Percentiles rank a stretch among this genome's conserved stretches.
Conservation (phyloP, 2,888 invertebrate species). For the Acheta domesticus region DNA sequence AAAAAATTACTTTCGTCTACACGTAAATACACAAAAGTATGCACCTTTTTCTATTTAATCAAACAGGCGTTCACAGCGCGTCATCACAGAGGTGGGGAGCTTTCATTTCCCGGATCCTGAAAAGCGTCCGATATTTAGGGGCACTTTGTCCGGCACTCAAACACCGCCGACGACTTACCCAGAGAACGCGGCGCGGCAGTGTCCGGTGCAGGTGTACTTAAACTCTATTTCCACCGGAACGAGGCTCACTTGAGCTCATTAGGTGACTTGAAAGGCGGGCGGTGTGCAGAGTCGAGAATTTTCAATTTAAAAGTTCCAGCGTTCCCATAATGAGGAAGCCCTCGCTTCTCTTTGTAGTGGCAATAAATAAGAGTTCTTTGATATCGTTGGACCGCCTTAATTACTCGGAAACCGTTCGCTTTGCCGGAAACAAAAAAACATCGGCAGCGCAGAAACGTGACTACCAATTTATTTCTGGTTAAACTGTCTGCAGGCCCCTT, state of each 20-base stretch:
- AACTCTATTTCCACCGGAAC: background rate
- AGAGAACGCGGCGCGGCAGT: too few relatives aligned
- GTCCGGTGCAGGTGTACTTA: background rate
- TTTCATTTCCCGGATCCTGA: too few relatives aligned
- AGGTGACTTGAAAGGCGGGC: background rate
- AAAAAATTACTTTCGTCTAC: too few relatives aligned
- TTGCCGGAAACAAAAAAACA: slow-evolving; percentile 6
- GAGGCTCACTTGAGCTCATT: slow-evolving; percentile 1
- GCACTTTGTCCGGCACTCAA: too few relatives aligned
- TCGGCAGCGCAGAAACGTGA: slow-evolving; percentile 9
- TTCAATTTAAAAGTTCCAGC: slow-evolving; percentile 9
- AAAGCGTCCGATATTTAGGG: too few relatives aligned
- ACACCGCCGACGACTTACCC: too few relatives aligned
- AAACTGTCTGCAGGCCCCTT: background rate
- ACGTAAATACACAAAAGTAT: too few relatives aligned
- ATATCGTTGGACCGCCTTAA: slow-evolving; percentile 2
- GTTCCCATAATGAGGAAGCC: background rate
- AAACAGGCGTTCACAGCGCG: too few relatives aligned
- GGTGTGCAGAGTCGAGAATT: background rate
- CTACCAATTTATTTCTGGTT: slow-evolving; percentile 18
- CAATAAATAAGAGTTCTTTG: slow-evolving; percentile 18
- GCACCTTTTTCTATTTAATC: too few relatives aligned
- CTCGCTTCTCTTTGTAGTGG: background rate
- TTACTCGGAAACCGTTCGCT: slow-evolving; percentile 10
- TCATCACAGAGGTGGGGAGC: too few relatives aligned